phyloP scores from a whole-genome alignment of 2,888 invertebrate species.

The Arrhopalites spinosus region DNA sequence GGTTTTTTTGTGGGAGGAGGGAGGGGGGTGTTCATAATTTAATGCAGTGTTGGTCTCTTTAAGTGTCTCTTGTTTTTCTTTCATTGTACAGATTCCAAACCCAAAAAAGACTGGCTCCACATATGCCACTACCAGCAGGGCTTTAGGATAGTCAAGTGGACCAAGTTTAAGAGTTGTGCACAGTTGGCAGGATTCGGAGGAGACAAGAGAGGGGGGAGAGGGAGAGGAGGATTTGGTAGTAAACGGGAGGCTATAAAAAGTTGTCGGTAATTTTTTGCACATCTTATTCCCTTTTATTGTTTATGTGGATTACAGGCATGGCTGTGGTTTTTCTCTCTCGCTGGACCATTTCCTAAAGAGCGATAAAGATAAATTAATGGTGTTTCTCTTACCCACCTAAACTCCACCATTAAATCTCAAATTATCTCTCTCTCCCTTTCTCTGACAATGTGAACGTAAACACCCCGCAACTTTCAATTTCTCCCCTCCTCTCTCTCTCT shows the following conservation, averaged over 20 bases:
- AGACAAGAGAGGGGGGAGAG: not conserved
- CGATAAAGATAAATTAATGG: slow-evolving; percentile 38
- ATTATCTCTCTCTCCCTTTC: slow-evolving; percentile 12
- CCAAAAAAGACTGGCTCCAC: too few relatives aligned
- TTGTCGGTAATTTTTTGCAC: slow-evolving; percentile 36
- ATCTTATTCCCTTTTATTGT: slow-evolving; percentile 36
- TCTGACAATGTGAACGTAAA: not conserved
- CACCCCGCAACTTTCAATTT: not conserved
- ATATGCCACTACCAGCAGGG: not conserved
- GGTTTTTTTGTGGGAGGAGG: too few relatives aligned
- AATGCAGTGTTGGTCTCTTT: too few relatives aligned
- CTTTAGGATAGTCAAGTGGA: not conserved
- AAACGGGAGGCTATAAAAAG: slow-evolving; percentile 34
- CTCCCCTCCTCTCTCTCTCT: not conserved
- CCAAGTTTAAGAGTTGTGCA: not conserved
- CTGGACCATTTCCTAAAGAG: slow-evolving; percentile 35
- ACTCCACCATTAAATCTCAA: slow-evolving; percentile 34
- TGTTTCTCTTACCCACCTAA: slow-evolving; percentile 38
- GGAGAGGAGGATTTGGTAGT: not conserved
- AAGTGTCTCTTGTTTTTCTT: too few relatives aligned
- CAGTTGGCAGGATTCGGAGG: not conserved
- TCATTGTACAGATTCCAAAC: too few relatives aligned
- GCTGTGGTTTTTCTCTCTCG: slow-evolving; percentile 26
- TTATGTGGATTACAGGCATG: slow-evolving; percentile 30
- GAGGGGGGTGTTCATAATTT: too few relatives aligned